These are phyloP conservation scores for Mylabris sibirica DNA, from an alignment of 2,888 invertebrate genomes.

Conservation along the genomic window DNA sequence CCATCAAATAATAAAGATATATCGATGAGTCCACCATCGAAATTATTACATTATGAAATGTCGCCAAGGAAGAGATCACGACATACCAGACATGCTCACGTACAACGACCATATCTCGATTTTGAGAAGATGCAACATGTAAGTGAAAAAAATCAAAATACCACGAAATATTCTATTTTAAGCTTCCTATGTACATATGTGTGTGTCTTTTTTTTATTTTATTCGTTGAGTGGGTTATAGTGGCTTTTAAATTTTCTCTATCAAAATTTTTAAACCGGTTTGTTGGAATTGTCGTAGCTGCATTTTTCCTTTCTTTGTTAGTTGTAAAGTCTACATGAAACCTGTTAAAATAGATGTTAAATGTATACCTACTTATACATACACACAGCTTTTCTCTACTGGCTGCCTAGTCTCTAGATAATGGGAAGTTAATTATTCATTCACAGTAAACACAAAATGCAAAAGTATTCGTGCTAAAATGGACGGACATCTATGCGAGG, in stretches of 20 bases:
- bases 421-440: conserved; percentile 30
- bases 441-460: conserved; percentile 15
- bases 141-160: too few relatives aligned
- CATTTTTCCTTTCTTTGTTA: conserved; percentile 19
- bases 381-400: not conserved
- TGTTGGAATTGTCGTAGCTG: conserved; percentile 6
- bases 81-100: conserved; percentile 68
- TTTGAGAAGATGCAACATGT: conserved; percentile 98
- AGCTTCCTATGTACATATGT: not conserved
- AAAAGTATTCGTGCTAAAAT: conserved; percentile 21
- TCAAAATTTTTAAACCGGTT: conserved; percentile 1
- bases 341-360: not conserved
- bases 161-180: not conserved
- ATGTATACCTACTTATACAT: not conserved
- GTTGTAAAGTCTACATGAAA: not conserved
- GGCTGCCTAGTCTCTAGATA: conserved; percentile 15
- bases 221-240: not conserved
- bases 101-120: conserved; percentile 89
- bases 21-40: conserved; percentile 63
- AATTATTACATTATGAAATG: conserved; percentile 67
- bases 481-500: conserved; percentile 21
- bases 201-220: conserved; percentile 12
- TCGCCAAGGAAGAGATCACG: conserved; percentile 70
- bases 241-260: conserved; percentile 3
- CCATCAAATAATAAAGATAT: conserved; percentile 57